A percentile compares a stretch with the other conserved stretches of the same genome.
phyloP scores from a whole-genome alignment of 1,140 invertebrate genomes.

The Calycopis cecrops region DNA sequence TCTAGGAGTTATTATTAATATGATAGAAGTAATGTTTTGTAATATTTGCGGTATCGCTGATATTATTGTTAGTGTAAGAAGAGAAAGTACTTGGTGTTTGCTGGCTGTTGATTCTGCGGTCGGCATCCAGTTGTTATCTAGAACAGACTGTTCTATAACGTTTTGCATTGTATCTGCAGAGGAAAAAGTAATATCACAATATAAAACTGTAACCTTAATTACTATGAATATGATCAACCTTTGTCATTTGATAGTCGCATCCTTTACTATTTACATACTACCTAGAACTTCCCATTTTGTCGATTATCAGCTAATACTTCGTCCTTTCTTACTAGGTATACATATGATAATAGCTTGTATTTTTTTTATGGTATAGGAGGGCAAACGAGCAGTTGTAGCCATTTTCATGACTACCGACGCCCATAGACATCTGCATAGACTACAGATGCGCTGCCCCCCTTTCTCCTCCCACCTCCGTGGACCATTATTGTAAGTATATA shows the following conservation, averaged over 20 bases:
- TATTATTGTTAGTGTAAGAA: conserved; percentile 33
- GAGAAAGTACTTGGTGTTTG: conserved; percentile 31
- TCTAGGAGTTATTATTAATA: conserved; percentile 23
- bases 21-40: conserved; percentile 5
- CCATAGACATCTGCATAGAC: too few species aligned
- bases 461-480: too few species aligned
- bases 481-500: too few species aligned
- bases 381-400: too few species aligned
- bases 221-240: not conserved
- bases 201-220: not conserved
- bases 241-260: not conserved
- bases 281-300: too few species aligned
- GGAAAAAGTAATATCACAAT: conserved; percentile 21
- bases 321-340: too few species aligned
- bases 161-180: conserved; percentile 66
- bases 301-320: too few species aligned
- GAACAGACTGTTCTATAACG: conserved; percentile 64
- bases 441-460: too few species aligned
- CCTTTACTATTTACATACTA: too few species aligned
- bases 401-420: too few species aligned
- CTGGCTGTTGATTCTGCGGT: conserved; percentile 52
- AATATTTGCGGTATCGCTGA: conserved; percentile 11
- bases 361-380: too few species aligned
- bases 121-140: conserved; percentile 67
- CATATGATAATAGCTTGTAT: too few species aligned